These are phyloP conservation scores for Meriones psammophilus DNA, from an alignment of 2,797 vertebrate species.

Conservation along the genomic window DNA sequence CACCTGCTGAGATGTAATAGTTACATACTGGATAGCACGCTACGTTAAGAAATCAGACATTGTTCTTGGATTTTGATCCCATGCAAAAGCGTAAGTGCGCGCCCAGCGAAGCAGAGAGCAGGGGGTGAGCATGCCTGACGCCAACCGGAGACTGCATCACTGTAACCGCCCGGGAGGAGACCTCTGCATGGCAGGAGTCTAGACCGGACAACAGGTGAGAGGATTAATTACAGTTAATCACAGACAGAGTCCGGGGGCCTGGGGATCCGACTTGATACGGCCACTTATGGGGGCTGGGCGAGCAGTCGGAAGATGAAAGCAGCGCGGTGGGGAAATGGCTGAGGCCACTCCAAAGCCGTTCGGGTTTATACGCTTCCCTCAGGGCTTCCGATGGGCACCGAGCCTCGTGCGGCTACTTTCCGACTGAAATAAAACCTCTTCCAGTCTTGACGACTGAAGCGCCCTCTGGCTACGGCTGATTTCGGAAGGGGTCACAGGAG, in stretches of 20 bases:
- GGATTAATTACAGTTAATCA: constrained; percentile 70
- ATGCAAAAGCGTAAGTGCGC: fast-evolving
- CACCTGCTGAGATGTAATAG: neutral
- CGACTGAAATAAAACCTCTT: constrained; percentile 67
- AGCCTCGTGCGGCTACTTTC: constrained; percentile 56
- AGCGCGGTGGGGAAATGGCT: constrained; percentile 59
- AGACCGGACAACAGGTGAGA: constrained; percentile 71
- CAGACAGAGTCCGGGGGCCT: constrained; percentile 30
- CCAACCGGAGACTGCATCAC: constrained; percentile 69
- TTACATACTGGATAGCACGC: neutral
- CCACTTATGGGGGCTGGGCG: neutral
- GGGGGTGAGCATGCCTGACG: constrained; percentile 10
- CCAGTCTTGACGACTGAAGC: constrained; percentile 67
- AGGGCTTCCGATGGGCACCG: constrained; percentile 62
- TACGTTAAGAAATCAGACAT: constrained; percentile 24
- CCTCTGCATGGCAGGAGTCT: constrained; percentile 64
- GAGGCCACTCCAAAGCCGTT: constrained; percentile 69
- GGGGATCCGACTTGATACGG: constrained; percentile 50
- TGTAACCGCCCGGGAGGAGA: constrained; percentile 74
- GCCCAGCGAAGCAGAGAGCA: neutral
- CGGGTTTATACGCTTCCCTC: constrained; percentile 64
- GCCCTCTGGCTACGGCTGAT: constrained; percentile 75
- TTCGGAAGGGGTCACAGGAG: constrained; percentile 40
- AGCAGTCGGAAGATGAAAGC: constrained; percentile 63
- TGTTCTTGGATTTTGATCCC: neutral